These are phyloP conservation scores for Ochropleura leucogaster DNA, from an alignment of 2,888 invertebrate species.

Conservation along the genomic window DNA sequence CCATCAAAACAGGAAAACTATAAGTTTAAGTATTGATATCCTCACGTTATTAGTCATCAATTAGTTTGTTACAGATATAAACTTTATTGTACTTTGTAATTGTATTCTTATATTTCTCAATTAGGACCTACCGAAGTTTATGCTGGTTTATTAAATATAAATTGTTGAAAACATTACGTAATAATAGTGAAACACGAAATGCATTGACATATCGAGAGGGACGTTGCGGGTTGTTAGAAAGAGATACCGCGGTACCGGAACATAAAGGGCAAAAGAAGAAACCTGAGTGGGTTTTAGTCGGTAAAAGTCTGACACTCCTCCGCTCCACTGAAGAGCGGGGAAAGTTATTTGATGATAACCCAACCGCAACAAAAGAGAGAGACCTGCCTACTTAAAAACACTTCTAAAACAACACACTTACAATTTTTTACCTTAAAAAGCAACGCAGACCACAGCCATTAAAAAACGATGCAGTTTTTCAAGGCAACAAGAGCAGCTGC, in stretches of 20 bases:
- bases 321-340: too few species aligned
- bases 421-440: not conserved
- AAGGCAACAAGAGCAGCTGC: constrained; percentile 14
- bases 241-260: too few species aligned
- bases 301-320: too few species aligned
- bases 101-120: not conserved
- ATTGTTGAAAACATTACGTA: not conserved
- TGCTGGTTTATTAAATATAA: not conserved
- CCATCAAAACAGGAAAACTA: constrained; percentile 53
- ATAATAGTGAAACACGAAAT: not conserved
- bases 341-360: too few species aligned
- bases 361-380: not conserved
- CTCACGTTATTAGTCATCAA: constrained; percentile 18
- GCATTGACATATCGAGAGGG: not conserved
- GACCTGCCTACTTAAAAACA: not conserved
- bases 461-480: constrained; percentile 19
- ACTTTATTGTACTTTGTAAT: not conserved
- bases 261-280: too few species aligned
- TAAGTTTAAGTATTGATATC: constrained; percentile 18
- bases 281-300: too few species aligned
- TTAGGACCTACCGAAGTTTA: too few species aligned
- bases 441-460: not conserved
- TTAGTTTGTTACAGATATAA: constrained; percentile 22
- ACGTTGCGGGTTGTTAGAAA: not conserved
- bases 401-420: not conserved